A percentile compares a stretch with the other conserved stretches of the same genome.
phyloP scores from a whole-genome alignment of 2,888 invertebrate genomes.

The Mimachlamys varia region DNA sequence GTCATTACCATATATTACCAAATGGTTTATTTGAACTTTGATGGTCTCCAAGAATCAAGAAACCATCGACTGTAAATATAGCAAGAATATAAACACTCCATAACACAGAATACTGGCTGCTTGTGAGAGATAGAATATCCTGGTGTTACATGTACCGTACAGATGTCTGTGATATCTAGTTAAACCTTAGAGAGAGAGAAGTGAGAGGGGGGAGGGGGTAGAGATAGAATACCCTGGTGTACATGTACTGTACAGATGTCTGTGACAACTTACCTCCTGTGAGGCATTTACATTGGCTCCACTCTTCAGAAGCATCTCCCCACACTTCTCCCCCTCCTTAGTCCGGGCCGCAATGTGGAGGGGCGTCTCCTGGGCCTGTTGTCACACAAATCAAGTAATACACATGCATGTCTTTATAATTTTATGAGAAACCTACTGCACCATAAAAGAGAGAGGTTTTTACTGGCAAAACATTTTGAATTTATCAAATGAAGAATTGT shows the following conservation, averaged over 20 bases:
- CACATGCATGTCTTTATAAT: neutral
- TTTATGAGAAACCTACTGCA: neutral
- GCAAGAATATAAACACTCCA: too few species aligned
- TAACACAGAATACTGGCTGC: too few species aligned
- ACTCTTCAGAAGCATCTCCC: conserved; percentile 97
- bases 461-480: neutral
- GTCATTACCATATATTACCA: too few species aligned
- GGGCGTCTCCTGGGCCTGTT: conserved; percentile 92
- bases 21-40: too few species aligned
- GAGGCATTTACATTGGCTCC: conserved; percentile 98
- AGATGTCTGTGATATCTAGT: neutral
- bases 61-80: too few species aligned
- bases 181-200: too few species aligned
- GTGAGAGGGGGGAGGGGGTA: too few species aligned
- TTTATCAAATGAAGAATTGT: too few species aligned
- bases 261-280: conserved; percentile 86
- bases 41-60: too few species aligned
- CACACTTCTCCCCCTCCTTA: conserved; percentile 95
- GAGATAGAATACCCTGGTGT: too few species aligned
- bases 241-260: neutral
- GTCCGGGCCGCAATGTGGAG: conserved; percentile 98
- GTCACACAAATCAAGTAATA: neutral
- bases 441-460: neutral
- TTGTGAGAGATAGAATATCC: too few species aligned
- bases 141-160: too few species aligned